These are phyloP conservation scores for Andrena dorsata DNA, from an alignment of 2,888 invertebrate species.

Conservation along the genomic window DNA sequence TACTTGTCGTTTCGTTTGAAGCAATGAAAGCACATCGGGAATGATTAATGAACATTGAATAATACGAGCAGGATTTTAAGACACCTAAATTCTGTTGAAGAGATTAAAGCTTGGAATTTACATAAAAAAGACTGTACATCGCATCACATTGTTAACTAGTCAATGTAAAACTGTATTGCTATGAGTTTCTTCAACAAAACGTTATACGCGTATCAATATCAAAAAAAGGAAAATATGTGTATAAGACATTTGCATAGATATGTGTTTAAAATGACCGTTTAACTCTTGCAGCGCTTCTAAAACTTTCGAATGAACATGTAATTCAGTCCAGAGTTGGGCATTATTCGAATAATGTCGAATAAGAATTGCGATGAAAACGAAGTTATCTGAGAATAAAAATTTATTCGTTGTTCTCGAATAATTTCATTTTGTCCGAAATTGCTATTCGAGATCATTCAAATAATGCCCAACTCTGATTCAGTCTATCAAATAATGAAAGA, in stretches of 20 bases:
- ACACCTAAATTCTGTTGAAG: constrained; percentile 3
- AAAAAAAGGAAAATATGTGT: constrained; percentile 19
- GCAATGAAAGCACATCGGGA: neutral
- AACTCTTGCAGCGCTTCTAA: constrained; percentile 17
- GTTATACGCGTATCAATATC: constrained; percentile 35
- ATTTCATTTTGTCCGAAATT: no score
- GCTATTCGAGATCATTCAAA: no score
- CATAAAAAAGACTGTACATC: constrained; percentile 55
- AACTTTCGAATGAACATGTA: constrained; percentile 16
- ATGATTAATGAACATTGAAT: neutral
- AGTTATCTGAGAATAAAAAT: no score
- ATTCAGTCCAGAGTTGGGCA: no score
- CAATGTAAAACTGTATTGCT: constrained; percentile 28
- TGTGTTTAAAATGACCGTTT: constrained; percentile 35
- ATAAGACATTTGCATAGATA: constrained; percentile 14
- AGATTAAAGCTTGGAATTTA: constrained; percentile 49
- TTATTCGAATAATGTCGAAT: no score
- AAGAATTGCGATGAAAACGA: no score
- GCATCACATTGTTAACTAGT: constrained; percentile 45
- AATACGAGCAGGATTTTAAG: constrained; percentile 1
- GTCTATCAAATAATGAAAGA: constrained; percentile 29
- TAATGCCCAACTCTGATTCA: constrained; percentile 22
- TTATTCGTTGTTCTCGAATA: no score
- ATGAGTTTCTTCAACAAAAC: constrained; percentile 45
- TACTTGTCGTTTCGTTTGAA: constrained; percentile 4